Percentiles rank a stretch among this genome's conserved stretches.
These are phyloP conservation scores for Macropus fuliginosus DNA, from an alignment of 2,797 vertebrate genomes.

Conservation along the genomic window DNA sequence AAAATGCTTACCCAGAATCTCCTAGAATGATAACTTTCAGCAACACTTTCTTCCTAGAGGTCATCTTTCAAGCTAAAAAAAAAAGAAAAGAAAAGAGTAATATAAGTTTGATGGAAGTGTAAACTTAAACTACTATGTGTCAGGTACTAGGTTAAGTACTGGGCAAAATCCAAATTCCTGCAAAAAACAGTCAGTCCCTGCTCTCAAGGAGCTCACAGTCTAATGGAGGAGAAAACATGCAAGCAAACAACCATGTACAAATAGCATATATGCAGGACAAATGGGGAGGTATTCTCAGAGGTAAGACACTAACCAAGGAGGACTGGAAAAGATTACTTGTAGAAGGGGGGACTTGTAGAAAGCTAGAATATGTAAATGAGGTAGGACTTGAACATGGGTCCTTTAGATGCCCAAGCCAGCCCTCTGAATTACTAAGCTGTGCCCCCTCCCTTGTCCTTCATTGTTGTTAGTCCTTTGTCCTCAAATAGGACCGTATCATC, in stretches of 20 bases:
- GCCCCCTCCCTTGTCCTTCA: too few species aligned
- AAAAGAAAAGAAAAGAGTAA: slow-evolving; percentile 44
- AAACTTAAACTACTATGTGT: too few species aligned
- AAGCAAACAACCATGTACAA: neutral
- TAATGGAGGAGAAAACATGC: neutral
- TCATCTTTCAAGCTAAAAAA: slow-evolving; percentile 93
- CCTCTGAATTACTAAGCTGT: neutral
- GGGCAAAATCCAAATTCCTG: neutral
- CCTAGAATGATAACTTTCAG: slow-evolving; percentile 99
- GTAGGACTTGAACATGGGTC: neutral
- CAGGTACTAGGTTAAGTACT: neutral
- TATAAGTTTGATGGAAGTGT: neutral
- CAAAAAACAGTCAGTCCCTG: neutral
- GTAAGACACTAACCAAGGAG: neutral
- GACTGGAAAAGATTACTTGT: neutral
- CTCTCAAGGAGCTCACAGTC: neutral
- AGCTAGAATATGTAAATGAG: neutral
- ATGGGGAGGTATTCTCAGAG: neutral
- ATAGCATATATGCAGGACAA: neutral
- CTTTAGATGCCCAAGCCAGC: neutral
- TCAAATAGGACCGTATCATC: too few species aligned
- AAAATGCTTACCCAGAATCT: slow-evolving; percentile 94
- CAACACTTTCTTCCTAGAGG: slow-evolving; percentile 99
- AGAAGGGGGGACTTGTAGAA: neutral
- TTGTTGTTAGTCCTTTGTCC: too few species aligned